These are phyloP conservation scores for Heterohyrax brucei DNA, from an alignment of 2,797 vertebrate species.

Conservation along the genomic window DNA sequence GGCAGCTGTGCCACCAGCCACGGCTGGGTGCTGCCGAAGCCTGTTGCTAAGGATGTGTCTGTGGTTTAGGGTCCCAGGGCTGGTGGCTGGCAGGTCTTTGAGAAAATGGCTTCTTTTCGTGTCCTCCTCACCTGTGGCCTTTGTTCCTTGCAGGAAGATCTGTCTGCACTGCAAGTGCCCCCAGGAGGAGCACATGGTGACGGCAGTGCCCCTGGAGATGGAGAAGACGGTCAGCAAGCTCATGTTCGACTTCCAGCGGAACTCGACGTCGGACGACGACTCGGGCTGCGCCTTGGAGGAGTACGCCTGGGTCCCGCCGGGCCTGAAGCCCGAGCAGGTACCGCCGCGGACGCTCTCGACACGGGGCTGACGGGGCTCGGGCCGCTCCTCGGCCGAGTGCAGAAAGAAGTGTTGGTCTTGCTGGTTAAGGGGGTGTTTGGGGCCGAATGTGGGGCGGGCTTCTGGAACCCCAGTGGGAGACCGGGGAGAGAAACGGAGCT, in stretches of 20 bases:
- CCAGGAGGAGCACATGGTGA: slow-evolving; percentile 98
- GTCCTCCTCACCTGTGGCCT: slow-evolving; percentile 44
- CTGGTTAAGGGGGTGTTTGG: not conserved
- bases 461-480: not conserved
- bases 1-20: no score
- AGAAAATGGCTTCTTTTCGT: slow-evolving; percentile 44
- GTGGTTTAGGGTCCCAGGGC: slow-evolving; percentile 79
- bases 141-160: slow-evolving; percentile 94
- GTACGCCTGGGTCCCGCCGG: slow-evolving; percentile 98
- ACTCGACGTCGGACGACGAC: slow-evolving; percentile 98
- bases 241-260: slow-evolving; percentile 99
- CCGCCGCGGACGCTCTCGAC: fast-evolving
- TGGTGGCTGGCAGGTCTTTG: slow-evolving; percentile 42
- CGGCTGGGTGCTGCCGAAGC: slow-evolving; percentile 34
- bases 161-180: slow-evolving; percentile 99
- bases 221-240: slow-evolving; percentile 99
- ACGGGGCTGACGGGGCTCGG: not conserved
- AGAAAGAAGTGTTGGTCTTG: not conserved
- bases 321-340: slow-evolving; percentile 99
- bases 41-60: slow-evolving; percentile 82
- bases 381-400: not conserved
- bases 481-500: not conserved
- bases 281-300: slow-evolving; percentile 99
- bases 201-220: slow-evolving; percentile 98
- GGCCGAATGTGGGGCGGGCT: not conserved